Evolutionary conservation across 2,113 vertebrate species (phyloP), one percentile per base, ranked within the genome.

Genomic region (Onychorhynchus coronatus): DNA sequence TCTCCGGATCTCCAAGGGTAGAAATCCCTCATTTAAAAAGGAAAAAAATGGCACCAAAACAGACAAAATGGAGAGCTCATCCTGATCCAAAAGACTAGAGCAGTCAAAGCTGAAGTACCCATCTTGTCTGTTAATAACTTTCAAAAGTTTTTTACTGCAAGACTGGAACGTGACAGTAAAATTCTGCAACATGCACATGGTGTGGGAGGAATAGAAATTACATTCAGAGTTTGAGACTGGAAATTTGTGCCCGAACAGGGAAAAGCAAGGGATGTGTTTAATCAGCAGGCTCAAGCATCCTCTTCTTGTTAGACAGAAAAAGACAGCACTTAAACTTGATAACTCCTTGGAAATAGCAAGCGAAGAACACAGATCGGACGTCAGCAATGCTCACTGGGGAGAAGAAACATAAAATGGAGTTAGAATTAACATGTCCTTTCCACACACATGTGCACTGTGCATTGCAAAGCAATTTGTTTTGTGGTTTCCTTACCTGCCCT

Each of bases 141-240:
- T 14, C 20, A 82, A 39, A 91, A 95, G 70, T 94, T 95, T 95
- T 92, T 91, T 76, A 85, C 89, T 56, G 84, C 30, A 89, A 85
- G 56, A 85, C 79, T 89, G 81, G 89, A 92, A 95, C 8, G 44
- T 91, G 84, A 94, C 14, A 8, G 84, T 73, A 94, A 94, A 97
- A 91, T 91, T 94, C 95, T 92, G 74, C 81, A 95, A 89, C 89
- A 89, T 6, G 70, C 61, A 85, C 25, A 75, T 30, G 37, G 77
- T 95, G 91, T 95, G 87, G 95, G 95, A 94, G 94, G 95, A 95
- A 96, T 94, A 87, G 84, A 97, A 97, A 95, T 95, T 94, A 87
- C 87, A 78, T 82, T 97, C 87, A 79, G 86, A 79, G 52, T 85
- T 41, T 89, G 84, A 96, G 95, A 85, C 87, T 96, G 91, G 67